Percentiles rank a stretch among this genome's conserved stretches.
phyloP scores from a whole-genome alignment of 2,888 invertebrate genomes.

The Capitulum mitella region DNA sequence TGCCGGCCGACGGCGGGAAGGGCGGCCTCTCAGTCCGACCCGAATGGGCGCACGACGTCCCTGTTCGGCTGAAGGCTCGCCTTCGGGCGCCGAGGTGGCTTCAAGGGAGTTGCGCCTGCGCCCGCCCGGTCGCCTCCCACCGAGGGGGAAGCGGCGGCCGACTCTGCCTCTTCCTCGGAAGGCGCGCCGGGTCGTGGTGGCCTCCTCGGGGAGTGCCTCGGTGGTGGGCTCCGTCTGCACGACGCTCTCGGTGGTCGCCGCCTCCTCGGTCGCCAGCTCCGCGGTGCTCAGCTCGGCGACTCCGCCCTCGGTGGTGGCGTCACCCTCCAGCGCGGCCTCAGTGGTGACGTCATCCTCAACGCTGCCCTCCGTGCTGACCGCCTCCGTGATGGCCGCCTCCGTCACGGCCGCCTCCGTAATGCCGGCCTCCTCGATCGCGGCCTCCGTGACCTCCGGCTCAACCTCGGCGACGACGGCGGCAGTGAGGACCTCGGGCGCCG shows the following conservation, averaged over 20 bases:
- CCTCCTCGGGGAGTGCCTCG: neutral
- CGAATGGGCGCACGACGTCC: neutral
- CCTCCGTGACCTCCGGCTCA: neutral
- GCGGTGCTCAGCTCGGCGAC: neutral
- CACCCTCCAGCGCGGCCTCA: neutral
- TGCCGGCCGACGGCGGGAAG: neutral
- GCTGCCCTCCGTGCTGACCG: conserved; percentile 67
- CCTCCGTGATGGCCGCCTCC: conserved; percentile 69
- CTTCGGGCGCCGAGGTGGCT: neutral
- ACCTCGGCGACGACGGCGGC: neutral
- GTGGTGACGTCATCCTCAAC: neutral
- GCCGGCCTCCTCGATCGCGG: conserved; percentile 53
- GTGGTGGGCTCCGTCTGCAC: too few relatives aligned
- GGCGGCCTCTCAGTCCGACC: neutral
- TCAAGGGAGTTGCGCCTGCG: neutral
- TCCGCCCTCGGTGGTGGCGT: neutral
- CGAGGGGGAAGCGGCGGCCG: too few relatives aligned
- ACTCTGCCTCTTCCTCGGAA: neutral
- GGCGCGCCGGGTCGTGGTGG: neutral
- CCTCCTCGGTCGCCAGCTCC: neutral
- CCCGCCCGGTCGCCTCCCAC: neutral
- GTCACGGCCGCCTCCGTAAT: too few relatives aligned
- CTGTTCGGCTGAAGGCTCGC: neutral
- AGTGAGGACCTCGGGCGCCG: neutral
- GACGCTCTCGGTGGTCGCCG: neutral